These are phyloP conservation scores for Cyprinus carpio DNA, from an alignment of 2,113 vertebrate genomes.

Conservation along the genomic window DNA sequence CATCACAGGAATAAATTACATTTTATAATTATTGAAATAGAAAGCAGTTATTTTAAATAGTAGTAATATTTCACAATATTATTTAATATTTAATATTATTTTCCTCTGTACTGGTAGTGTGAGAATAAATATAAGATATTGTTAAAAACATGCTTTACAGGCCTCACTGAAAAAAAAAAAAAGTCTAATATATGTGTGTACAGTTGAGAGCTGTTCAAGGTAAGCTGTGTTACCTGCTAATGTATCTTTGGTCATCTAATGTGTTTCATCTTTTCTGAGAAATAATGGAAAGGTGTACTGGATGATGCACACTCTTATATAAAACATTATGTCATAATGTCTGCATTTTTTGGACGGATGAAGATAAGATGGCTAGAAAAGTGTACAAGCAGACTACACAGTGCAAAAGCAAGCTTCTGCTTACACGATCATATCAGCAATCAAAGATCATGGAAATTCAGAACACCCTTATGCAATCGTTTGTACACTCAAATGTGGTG, in stretches of 20 bases:
- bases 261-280: conserved; percentile 23
- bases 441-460: neutral
- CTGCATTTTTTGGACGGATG: neutral
- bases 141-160: neutral
- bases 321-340: conserved; percentile 13
- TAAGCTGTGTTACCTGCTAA: conserved; percentile 39
- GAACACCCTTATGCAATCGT: neutral
- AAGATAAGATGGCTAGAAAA: neutral
- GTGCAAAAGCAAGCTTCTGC: neutral
- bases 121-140: neutral
- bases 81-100: too few species aligned
- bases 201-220: neutral
- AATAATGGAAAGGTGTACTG: conserved; percentile 15
- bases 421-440: neutral
- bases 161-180: neutral
- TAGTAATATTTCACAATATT: too few species aligned
- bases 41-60: too few species aligned
- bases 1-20: too few species aligned
- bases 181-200: neutral
- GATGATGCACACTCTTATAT: conserved; percentile 1
- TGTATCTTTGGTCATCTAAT: conserved; percentile 25
- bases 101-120: too few species aligned
- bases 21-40: too few species aligned
- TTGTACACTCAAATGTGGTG: neutral
- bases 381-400: neutral